These are phyloP conservation scores for Cryptocheilus praepositus DNA, from an alignment of 2,888 invertebrate species.

Conservation along the genomic window DNA sequence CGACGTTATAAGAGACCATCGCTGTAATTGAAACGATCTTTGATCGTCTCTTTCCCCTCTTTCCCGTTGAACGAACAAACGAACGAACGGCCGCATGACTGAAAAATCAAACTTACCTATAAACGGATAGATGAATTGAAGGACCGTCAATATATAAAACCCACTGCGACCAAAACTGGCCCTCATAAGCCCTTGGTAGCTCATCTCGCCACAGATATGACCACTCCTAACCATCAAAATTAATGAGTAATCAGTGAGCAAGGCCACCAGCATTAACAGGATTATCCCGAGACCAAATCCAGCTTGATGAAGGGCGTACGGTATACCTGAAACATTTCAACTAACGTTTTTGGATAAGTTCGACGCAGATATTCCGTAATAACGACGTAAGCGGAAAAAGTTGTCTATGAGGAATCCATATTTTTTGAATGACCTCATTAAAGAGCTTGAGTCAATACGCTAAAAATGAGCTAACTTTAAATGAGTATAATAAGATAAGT, in stretches of 20 bases:
- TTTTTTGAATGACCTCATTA: neutral
- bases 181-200: constrained; percentile 87
- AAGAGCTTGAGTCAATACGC: neutral
- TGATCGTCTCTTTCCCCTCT: too few relatives aligned
- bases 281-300: constrained; percentile 87
- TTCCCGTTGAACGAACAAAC: neutral
- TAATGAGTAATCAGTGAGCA: constrained; percentile 88
- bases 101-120: constrained; percentile 79
- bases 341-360: neutral
- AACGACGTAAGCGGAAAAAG: neutral
- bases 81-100: neutral
- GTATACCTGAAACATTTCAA: constrained; percentile 77
- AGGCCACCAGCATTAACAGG: constrained; percentile 82
- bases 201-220: constrained; percentile 85
- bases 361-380: too few relatives aligned
- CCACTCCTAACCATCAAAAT: constrained; percentile 86
- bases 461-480: neutral
- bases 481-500: neutral
- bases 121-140: constrained; percentile 90
- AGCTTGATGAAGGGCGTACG: constrained; percentile 87
- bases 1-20: constrained; percentile 92
- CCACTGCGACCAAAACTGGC: constrained; percentile 88
- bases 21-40: constrained; percentile 76
- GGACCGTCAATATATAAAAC: constrained; percentile 83
- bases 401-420: neutral